A percentile compares a stretch with the other conserved stretches of the same genome.
Conservation (phyloP, 1,140 invertebrate species). For the Batillaria attramentaria region DNA sequence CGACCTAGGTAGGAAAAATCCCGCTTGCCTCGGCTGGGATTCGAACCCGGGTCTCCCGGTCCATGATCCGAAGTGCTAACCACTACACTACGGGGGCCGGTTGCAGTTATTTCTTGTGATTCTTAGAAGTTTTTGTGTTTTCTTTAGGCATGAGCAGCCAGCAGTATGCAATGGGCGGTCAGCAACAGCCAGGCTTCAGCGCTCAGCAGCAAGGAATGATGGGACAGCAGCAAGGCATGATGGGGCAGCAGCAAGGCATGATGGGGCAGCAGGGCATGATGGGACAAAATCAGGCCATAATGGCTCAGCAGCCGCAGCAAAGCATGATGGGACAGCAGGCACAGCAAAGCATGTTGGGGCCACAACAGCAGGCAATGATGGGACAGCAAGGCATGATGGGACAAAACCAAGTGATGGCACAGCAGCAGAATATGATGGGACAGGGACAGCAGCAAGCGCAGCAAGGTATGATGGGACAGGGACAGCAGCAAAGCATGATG, state of each 20-base stretch:
- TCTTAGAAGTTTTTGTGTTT: not conserved
- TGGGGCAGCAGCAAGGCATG: conserved; percentile 27
- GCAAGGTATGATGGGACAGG: conserved; percentile 30
- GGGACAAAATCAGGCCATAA: conserved; percentile 24
- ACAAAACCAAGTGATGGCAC: conserved; percentile 42
- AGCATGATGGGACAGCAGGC: conserved; percentile 38
- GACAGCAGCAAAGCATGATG: conserved; percentile 31
- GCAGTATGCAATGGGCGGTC: conserved; percentile 41
- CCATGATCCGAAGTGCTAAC: too few relatives aligned
- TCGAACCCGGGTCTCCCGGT: too few relatives aligned
- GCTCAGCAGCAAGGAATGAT: conserved; percentile 31
- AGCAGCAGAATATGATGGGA: conserved; percentile 25
- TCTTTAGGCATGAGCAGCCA: conserved; percentile 23
- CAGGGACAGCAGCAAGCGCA: conserved; percentile 18
- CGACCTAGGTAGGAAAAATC: too few relatives aligned
- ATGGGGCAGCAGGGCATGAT: conserved; percentile 24
- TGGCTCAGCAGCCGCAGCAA: conserved; percentile 9
- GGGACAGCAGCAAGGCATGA: conserved; percentile 40
- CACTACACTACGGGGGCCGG: too few relatives aligned
- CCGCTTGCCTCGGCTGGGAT: too few relatives aligned
- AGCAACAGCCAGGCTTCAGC: conserved; percentile 28
- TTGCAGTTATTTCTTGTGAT: not conserved
- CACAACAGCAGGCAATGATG: conserved; percentile 6
- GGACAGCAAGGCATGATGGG: conserved; percentile 50
- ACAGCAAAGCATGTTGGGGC: conserved; percentile 29